Evolutionary conservation across 2,797 vertebrate species (phyloP), one percentile per base, ranked within the genome.

Genomic region (Megaceryle alcyon): DNA sequence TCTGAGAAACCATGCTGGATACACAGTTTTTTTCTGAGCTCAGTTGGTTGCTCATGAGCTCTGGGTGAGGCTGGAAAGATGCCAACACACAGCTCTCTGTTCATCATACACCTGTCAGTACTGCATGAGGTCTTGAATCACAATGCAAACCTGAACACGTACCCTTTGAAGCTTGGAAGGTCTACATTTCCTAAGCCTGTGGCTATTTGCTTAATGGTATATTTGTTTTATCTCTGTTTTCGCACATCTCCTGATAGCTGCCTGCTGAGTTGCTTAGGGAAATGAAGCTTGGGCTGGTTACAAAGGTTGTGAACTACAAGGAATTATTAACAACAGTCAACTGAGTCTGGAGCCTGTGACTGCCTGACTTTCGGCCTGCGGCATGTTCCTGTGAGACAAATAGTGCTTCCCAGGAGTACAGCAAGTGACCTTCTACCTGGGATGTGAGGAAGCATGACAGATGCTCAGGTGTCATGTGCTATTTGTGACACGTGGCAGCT

Each of bases 261-360:
- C 75, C 44, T 61, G 56, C 44, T 0, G 0, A 64, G 41, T 78
- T 79, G 26, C 71, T 72, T 25, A 82, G 68, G 51, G 71, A 87
- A 94, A 89, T 48, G 60, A 75, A 82, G 61, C 44, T 68, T 5
- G 1, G 57, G 49, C 37, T 82, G 19, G 86, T 93, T 95, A 92
- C 77, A 96, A 95, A 96, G 92, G 86, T 89, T 95, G 57, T 92
- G 92, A 96, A 92, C 90, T 89, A 56, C 68, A 54, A 94, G 79
- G 86, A 97, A 97, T 95, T 93, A 96, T 96, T 96, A 96, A 96
- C 94, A 94, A 39, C 60, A 85, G 81, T 80, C 83, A 83, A 21
- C 37, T 48, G 68, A 93, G 70, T 43, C 44, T 86, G 60, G 41
- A 93, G 46, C 41, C 88, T 68, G 3, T 57, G 86, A 86, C 12